Base-by-base conservation (phyloP, 2,797 vertebrate genomes). In the Pempheris klunzingeri region DNA sequence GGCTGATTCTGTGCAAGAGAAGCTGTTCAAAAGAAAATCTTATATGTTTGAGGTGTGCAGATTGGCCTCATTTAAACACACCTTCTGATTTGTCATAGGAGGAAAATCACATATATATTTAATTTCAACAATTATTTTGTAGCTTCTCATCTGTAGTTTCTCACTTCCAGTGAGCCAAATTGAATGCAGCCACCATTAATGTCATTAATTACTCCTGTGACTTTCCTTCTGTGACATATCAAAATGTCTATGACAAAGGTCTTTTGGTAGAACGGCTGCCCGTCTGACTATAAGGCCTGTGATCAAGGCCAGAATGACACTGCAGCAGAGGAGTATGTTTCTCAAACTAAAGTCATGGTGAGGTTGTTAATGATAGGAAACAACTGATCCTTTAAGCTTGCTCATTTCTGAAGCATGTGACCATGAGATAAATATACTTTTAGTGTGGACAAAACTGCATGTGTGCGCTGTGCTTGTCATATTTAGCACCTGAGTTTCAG, bases 401-500 rank as follows among this genome's bases (percentile, higher is more conserved):
- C 12, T 34, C 4, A 30, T 47, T 63, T 43, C n/a, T 28, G 9
- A 26, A 52, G 38, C 30, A 53, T 1, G 39, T 22, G 32, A 66
- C 17, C 14, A 36, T 26, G 26, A 67, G 17, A 57, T 67, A 38
- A 68, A 78, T 44, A 58, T 26, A 60, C 1, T 11, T 58, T 53
- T 36, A 54, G 5, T 28, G 20, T 57, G 24, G 17, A 55, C 44
- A 49, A 50, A 74, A 28, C 24, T 26, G 0, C 61, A 46, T 0
- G 0, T 57, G 22, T 24, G 7, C 39, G 1, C 44, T 22, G 44
- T 12, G 30, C 58, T 66, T 34, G 17, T 41, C 1, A 20, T 24
- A 3, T 79, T 84, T 55, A 62, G 44, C 70, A 39, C 59, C 68
- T 50, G 75, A 68, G 32, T 67, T 62, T 38, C 70, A 89, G 44